Evolutionary conservation across 2,888 invertebrate genomes (phyloP).

Genomic region (Matsumyia berberina): DNA sequence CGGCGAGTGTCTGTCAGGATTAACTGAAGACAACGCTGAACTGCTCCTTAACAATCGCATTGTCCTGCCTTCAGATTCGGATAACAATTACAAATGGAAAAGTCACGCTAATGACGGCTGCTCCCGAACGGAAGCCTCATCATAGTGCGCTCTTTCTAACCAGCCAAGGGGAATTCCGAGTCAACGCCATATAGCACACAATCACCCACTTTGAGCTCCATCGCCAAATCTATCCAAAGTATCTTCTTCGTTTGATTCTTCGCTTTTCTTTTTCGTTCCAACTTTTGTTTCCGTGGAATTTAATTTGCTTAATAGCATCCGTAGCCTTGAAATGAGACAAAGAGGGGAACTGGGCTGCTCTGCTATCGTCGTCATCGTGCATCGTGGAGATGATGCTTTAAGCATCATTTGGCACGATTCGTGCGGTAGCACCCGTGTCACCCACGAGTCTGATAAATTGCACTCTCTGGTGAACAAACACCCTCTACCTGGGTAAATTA

Average conservation of each 20-base stretch:
- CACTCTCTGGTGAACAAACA: conserved; percentile 20
- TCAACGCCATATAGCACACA: conserved; percentile 25
- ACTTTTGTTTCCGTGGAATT: conserved; percentile 70
- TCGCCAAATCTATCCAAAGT: conserved; percentile 14
- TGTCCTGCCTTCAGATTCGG: conserved; percentile 52
- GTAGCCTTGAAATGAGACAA: conserved; percentile 49
- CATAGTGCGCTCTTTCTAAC: conserved; percentile 56
- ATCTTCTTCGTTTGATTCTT: conserved; percentile 21
- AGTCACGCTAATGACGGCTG: conserved; percentile 73
- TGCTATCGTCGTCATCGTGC: conserved; percentile 38
- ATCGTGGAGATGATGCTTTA: conserved; percentile 43
- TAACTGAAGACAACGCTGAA: conserved; percentile 31
- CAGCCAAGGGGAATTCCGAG: conserved; percentile 62
- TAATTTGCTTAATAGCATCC: conserved; percentile 76
- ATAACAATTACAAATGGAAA: conserved; percentile 64
- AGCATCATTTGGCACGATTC: conserved; percentile 63
- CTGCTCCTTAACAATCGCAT: conserved; percentile 50
- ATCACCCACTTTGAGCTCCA: conserved; percentile 40
- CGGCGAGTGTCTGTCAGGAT: conserved; percentile 56
- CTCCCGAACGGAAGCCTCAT: conserved; percentile 57
- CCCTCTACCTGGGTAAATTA: conserved; percentile 54
- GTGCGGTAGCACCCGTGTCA: conserved; percentile 49
- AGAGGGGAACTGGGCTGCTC: conserved; percentile 21
- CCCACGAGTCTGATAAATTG: conserved; percentile 63
- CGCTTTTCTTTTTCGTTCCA: conserved; percentile 28